Percentiles rank a stretch among this genome's conserved stretches.
Evolutionary conservation across 2,113 vertebrate genomes (phyloP).

Genomic region (Malurus elegans): DNA sequence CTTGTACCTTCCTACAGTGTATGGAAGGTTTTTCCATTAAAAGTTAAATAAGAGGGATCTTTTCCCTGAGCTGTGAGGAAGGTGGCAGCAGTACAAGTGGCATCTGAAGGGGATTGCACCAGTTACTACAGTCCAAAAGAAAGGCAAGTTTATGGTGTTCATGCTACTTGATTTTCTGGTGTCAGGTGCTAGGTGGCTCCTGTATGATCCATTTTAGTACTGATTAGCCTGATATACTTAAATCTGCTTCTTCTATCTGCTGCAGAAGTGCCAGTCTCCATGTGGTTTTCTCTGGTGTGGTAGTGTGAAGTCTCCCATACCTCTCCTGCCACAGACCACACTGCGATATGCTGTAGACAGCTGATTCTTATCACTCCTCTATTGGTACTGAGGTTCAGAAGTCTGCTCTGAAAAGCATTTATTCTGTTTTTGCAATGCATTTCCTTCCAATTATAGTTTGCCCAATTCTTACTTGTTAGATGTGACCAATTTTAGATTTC

Average conservation of each 20-base stretch:
- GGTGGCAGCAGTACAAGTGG: background rate
- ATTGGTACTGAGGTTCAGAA: background rate
- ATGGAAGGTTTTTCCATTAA: background rate
- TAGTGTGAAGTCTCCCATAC: background rate
- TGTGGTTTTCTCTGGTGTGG: accelerated
- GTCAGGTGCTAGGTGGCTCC: background rate
- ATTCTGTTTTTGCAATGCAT: background rate
- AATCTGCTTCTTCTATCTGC: background rate
- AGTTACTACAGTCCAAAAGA: background rate
- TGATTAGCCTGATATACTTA: background rate
- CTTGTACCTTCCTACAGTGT: background rate
- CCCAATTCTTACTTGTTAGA: background rate
- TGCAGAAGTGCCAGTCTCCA: background rate
- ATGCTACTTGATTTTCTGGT: background rate
- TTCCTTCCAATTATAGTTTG: background rate
- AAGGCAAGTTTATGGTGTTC: background rate
- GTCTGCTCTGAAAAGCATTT: background rate
- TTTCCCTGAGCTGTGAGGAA: background rate
- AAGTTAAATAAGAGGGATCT: background rate
- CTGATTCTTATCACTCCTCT: background rate
- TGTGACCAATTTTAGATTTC: background rate
- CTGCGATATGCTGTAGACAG: background rate
- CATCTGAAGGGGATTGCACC: background rate
- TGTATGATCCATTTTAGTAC: background rate
- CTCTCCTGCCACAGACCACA: background rate